Base-by-base conservation (phyloP, 1,140 invertebrate species). In the Heliconius melpomene region DNA sequence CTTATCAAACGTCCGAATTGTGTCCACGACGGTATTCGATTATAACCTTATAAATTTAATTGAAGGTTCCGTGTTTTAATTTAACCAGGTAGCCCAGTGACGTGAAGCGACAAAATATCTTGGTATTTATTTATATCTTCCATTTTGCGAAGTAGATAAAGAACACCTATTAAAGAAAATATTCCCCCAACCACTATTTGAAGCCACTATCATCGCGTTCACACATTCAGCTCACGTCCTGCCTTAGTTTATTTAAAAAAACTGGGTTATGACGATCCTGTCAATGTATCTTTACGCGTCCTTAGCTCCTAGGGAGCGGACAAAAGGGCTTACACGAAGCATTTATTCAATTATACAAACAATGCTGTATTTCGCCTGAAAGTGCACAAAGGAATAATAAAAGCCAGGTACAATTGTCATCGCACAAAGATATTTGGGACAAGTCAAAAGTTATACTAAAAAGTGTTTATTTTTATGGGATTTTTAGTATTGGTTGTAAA, bases 291-390 rank as follows among this genome's bases (percentile, higher is more conserved):
- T 75, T 80, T 79, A 83, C 79, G 82, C 72, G 78, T 84, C 83
- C 78, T 83, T 83, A 82, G 78, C 82, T 83, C 83, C 74, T 75
- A 70, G 60, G 60, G 75, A 29, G 54, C 54, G 74, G 71, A 89
- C 86, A 90, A 92, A 89, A 83, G 84, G 82, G 70, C 85, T 86
- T 81, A 85, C 85, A 86, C 81, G 85, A 87, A 87, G 89, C 88
- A 90, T 90, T 93, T 91, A 93, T 92, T 92, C 91, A 92, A 93
- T 93, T 93, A 93, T 77, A 85, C 82, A 85, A 85, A 92, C 91
- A 93, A 93, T 90, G 84, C 82, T 66, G 60, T 66, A 85, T 89
- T 89, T 87, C 87, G 85, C 76, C 89, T 90, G 86, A 82, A 93
- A 91, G 79, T 91, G 90, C 85, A 91, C 91, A 92, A 92, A 80